A percentile compares a stretch with the other conserved stretches of the same genome.
Conservation (phyloP, 2,888 invertebrate genomes). For the Timema cristinae region DNA sequence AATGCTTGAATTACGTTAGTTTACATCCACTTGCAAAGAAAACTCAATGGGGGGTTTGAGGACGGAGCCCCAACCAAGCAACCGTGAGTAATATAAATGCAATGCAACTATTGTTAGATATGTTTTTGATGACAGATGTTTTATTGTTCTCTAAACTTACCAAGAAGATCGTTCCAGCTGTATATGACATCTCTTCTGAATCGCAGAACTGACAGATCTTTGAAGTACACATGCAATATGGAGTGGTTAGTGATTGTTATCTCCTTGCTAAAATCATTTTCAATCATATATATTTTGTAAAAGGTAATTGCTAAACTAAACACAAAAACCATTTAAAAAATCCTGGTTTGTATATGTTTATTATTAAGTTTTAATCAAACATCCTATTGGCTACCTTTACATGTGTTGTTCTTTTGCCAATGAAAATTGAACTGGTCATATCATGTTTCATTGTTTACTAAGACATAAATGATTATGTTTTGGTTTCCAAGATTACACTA, state of each 20-base stretch:
- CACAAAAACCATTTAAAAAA: neutral
- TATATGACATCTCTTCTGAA: constrained; percentile 30
- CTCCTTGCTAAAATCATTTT: constrained; percentile 26
- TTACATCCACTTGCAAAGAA: too few species aligned
- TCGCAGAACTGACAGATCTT: constrained; percentile 28
- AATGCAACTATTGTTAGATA: too few species aligned
- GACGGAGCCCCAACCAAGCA: too few species aligned
- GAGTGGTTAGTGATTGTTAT: constrained; percentile 29
- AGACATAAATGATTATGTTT: too few species aligned
- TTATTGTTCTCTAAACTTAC: constrained; percentile 16
- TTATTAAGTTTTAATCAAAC: neutral
- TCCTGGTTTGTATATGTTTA: neutral
- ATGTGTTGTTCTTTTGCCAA: too few species aligned
- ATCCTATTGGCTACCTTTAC: neutral
- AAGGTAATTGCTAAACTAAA: neutral
- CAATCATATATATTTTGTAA: neutral
- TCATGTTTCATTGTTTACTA: too few species aligned
- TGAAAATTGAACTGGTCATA: too few species aligned
- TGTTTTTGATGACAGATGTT: too few species aligned
- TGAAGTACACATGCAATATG: constrained; percentile 31
- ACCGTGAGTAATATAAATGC: too few species aligned
- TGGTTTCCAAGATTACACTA: too few species aligned
- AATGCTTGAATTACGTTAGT: too few species aligned
- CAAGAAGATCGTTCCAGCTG: constrained; percentile 30
- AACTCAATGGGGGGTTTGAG: too few species aligned